Evolutionary conservation across 2,888 invertebrate genomes (phyloP).

Genomic region (Erebia epiphron): DNA sequence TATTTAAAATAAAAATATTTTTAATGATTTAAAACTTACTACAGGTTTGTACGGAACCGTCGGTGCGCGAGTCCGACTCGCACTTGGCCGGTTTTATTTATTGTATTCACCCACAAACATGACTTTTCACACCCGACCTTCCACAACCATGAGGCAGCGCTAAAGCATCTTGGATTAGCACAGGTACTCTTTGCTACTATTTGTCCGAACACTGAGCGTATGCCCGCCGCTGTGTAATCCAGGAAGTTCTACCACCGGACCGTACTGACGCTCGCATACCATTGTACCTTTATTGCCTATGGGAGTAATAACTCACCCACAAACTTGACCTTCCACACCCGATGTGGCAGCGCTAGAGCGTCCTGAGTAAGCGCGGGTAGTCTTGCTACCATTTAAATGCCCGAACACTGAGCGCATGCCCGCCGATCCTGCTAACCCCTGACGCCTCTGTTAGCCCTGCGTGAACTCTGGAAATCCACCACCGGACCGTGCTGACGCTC

Average conservation of each 20-base stretch:
- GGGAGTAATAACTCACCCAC: constrained; percentile 86
- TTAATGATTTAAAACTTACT: too few relatives aligned
- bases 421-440: constrained; percentile 93
- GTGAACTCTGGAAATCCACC: constrained; percentile 94
- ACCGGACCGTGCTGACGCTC: constrained; percentile 97
- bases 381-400: constrained; percentile 96
- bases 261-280: constrained; percentile 96
- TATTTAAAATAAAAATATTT: too few relatives aligned
- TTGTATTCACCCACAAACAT: constrained; percentile 96
- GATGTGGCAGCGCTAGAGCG: constrained; percentile 94
- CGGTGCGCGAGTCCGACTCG: too few relatives aligned
- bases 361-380: constrained; percentile 93
- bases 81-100: too few relatives aligned
- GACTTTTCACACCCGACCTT: constrained; percentile 98
- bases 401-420: constrained; percentile 98
- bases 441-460: constrained; percentile 84
- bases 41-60: too few relatives aligned
- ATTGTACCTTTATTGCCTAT: constrained; percentile 93
- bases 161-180: constrained; percentile 93
- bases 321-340: constrained; percentile 99
- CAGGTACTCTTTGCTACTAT: constrained; percentile 94
- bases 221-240: constrained; percentile 48
- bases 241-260: constrained; percentile 92
- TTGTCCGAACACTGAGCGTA: constrained; percentile 97
- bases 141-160: constrained; percentile 97